Evolutionary conservation across 2,888 invertebrate genomes (phyloP), one percentile per base, ranked within the genome.

Genomic region (Caenorhabditis sp.): DNA sequence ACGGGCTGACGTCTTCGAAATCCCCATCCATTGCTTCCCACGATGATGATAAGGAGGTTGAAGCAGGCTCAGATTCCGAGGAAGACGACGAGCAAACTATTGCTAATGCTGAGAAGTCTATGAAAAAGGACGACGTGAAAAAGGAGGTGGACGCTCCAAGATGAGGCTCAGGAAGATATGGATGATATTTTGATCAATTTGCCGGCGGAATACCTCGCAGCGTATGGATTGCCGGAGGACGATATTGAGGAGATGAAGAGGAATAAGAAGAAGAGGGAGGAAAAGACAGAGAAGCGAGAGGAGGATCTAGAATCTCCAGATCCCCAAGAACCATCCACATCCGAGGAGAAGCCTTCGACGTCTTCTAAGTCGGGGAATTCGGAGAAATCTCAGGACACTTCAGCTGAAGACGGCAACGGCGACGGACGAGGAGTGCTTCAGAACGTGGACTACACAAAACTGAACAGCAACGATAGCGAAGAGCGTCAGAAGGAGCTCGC

Each of bases 141-240:
- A 95, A 94, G 91, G 97, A 98, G 94, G 94, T 97, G 26, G 96
- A 95, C 89, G 95, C 94, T 98, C 90, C 95, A 95, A 91, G 95
- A 95, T 92, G 97, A 98, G 94, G 96, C 96, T 90, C 95, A 95
- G 93, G 95, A 96, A 93, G 96, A 96, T 82, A 94, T 97, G 86
- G 96, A 96, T 93, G 96, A 96, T 92, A 94, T 76, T 24, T 38
- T 77, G 31, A 64, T 26, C 2, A 74, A 88, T 85, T 69, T 90
- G 6, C 90, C 90, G 3, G 81, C 87, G 2, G 90, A 89, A n/a
- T 90, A 89, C 73, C 76, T 90, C 24, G 86, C 77, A n/a, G 69
- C 59, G 2, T 82, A 80, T 49, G 86, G 82, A 19, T 0, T 77
- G n/a, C 68, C 61, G 16, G 49, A 16, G 24, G 77, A 86, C 24